Evolutionary conservation across 2,113 vertebrate genomes (phyloP), one percentile per base, ranked within the genome.

Genomic region (Corythornis vintsioides): DNA sequence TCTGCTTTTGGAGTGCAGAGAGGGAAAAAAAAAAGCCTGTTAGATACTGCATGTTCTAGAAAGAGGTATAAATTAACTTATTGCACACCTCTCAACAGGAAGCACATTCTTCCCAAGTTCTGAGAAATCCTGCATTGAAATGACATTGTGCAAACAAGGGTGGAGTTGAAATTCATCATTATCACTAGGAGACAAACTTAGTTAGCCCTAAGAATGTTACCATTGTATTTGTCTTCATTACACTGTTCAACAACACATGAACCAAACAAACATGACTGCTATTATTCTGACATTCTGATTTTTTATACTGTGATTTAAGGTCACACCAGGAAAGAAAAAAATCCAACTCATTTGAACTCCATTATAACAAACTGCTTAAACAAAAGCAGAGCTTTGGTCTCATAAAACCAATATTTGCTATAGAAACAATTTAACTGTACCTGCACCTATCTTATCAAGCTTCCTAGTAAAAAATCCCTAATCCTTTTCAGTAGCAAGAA

Each of bases 331-430:
- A 90, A 96, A 79, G 28, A 57, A 92, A 50, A 87, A 89, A 92
- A 28, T 89, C 66, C 64, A 78, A 60, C 48, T 56, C 13, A 14
- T 52, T 85, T 94, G 59, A 86, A 24, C 83, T 88, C 57, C 50
- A 18, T 66, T 87, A 92, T 26, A 61, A 52, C 26, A 52, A 52
- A 52, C 25, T 35, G 85, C 35, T 93, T 70, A 91, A 81, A 69
- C 60, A 89, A 74, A 84, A 92, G 17, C 60, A 78, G 17, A 86
- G 71, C 24, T 74, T 80, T 92, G 63, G 82, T 69, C 66, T 95
- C 69, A 81, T 70, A 82, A 94, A 90, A 28, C 29, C n/a, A 92
- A 6, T 93, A 72, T 96, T 94, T 96, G 56, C 84, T 59, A 66
- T 15, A 83, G 63, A 93, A 93, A 86, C 38, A 70, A 73, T 31